Conservation (phyloP, 2,888 invertebrate genomes). For the Cataglyphis altisquamis region DNA sequence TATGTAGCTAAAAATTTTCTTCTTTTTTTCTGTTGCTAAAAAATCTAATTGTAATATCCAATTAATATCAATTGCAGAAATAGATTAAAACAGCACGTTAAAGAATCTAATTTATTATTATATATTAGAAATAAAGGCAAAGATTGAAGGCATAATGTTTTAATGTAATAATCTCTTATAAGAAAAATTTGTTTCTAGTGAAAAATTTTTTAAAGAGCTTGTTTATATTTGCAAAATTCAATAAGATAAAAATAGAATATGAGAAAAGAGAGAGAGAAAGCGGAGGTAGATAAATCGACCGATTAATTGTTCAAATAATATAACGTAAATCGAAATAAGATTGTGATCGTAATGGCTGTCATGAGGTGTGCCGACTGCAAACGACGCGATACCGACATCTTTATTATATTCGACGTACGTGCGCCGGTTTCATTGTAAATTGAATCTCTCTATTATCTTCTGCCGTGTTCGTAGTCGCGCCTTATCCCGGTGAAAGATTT, state of each 20-base stretch:
- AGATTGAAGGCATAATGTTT: neutral
- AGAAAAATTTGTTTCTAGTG: neutral
- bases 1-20: neutral
- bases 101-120: neutral
- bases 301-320: conserved; percentile 72
- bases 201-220: neutral
- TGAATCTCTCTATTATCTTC: conserved; percentile 44
- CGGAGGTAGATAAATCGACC: conserved; percentile 51
- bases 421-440: conserved; percentile 46
- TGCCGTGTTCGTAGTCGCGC: neutral
- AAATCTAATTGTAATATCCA: neutral
- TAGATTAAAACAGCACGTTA: neutral
- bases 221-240: neutral
- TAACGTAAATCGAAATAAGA: conserved; percentile 74
- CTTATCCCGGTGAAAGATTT: conserved; percentile 2
- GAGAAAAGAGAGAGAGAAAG: neutral
- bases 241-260: neutral
- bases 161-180: neutral
- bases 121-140: neutral
- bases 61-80: neutral
- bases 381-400: conserved; percentile 44
- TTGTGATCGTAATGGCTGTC: conserved; percentile 71
- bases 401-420: conserved; percentile 64
- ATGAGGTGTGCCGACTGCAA: conserved; percentile 35
- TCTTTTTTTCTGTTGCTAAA: neutral